These are phyloP conservation scores for Heteromurus nitidus DNA, from an alignment of 2,888 invertebrate genomes.

Conservation along the genomic window DNA sequence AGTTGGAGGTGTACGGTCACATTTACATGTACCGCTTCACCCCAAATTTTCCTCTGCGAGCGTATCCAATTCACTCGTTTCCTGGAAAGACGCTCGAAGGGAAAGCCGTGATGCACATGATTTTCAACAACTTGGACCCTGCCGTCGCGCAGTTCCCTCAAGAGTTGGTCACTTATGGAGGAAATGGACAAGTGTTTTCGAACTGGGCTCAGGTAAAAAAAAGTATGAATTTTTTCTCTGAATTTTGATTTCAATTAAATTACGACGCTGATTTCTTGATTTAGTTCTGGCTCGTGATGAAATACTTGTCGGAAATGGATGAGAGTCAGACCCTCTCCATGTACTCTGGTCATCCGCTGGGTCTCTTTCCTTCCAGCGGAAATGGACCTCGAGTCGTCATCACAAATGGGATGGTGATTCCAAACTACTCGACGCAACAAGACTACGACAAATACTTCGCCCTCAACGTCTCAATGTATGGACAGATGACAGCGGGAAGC, in stretches of 20 bases:
- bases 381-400: slow-evolving; percentile 78
- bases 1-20: slow-evolving; percentile 79
- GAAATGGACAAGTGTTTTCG: slow-evolving; percentile 81
- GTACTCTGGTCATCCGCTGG: slow-evolving; percentile 81
- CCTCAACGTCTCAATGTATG: slow-evolving; percentile 76
- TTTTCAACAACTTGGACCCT: slow-evolving; percentile 81
- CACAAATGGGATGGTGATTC: slow-evolving; percentile 81
- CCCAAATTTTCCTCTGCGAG: slow-evolving; percentile 75
- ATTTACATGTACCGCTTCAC: slow-evolving; percentile 76
- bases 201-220: slow-evolving; percentile 80
- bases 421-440: slow-evolving; percentile 79
- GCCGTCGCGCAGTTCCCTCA: slow-evolving; percentile 75
- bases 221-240: slow-evolving; percentile 4
- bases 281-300: slow-evolving; percentile 79
- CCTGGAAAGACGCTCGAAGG: slow-evolving; percentile 77
- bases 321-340: slow-evolving; percentile 79
- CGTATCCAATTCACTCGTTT: slow-evolving; percentile 78
- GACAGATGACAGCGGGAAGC: slow-evolving; percentile 81
- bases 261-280: too few species aligned
- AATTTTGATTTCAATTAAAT: neutral
- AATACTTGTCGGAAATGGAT: slow-evolving; percentile 78
- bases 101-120: slow-evolving; percentile 80
- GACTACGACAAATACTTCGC: slow-evolving; percentile 80
- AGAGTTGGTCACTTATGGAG: slow-evolving; percentile 79
- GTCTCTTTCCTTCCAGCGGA: slow-evolving; percentile 78